Evolutionary conservation across 2,888 invertebrate species (phyloP).

Genomic region (Metalampra italica): DNA sequence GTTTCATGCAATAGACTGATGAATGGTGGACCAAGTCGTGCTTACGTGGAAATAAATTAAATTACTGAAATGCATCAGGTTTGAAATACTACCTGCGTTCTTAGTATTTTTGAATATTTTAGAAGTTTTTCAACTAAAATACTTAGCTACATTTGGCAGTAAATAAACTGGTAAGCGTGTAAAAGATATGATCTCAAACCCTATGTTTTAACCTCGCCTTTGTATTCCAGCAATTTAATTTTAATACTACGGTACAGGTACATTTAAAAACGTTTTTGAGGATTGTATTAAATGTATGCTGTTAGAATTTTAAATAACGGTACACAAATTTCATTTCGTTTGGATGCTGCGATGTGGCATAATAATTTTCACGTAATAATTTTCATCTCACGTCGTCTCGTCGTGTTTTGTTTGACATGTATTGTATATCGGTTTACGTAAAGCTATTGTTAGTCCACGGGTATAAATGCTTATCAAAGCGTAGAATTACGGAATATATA

Average conservation of each 20-base stretch:
- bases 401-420: constrained; percentile 22
- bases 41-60: too few relatives aligned
- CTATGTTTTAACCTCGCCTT: background rate
- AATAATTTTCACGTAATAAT: constrained; percentile 23
- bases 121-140: too few relatives aligned
- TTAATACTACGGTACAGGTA: too few relatives aligned
- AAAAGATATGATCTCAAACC: too few relatives aligned
- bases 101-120: too few relatives aligned
- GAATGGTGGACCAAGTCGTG: too few relatives aligned
- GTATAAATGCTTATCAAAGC: background rate
- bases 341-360: background rate
- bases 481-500: background rate
- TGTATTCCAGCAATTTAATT: background rate
- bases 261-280: background rate
- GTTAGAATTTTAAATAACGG: constrained; percentile 10
- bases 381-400: constrained; percentile 27
- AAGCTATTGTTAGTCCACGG: background rate
- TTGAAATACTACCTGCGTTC: too few relatives aligned
- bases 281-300: constrained; percentile 4
- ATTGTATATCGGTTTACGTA: background rate
- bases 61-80: too few relatives aligned
- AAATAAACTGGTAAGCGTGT: too few relatives aligned
- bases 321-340: constrained; percentile 10
- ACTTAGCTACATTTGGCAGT: too few relatives aligned
- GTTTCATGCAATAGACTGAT: too few relatives aligned